Conservation (phyloP, 2,797 vertebrate species). For the Micromesistius poutassou region DNA sequence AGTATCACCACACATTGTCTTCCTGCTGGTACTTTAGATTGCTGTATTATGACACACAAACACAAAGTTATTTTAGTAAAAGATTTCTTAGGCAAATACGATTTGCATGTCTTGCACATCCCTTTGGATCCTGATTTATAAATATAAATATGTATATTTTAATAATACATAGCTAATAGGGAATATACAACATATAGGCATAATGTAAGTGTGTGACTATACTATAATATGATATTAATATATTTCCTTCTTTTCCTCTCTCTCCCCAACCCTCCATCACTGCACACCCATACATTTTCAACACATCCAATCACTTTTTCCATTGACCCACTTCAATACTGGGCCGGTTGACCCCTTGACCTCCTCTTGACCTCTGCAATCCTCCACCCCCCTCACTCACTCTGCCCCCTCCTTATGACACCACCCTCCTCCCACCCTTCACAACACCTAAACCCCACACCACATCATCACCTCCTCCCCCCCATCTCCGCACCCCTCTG, state of each 20-base stretch:
- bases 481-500: not conserved
- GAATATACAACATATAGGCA: not conserved
- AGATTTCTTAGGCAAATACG: too few species aligned
- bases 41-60: not conserved
- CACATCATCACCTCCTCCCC: not conserved
- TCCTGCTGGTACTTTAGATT: not conserved
- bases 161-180: not conserved
- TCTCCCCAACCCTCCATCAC: not conserved
- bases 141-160: not conserved
- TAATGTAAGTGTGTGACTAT: not conserved
- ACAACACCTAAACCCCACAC: not conserved
- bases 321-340: not conserved
- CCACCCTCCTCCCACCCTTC: not conserved
- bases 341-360: not conserved
- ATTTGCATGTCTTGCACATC: not conserved
- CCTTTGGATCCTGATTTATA: not conserved
- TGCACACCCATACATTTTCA: not conserved
- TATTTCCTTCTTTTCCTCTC: constrained; percentile 22
- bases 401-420: not conserved
- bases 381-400: not conserved
- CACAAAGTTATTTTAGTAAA: too few species aligned
- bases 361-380: not conserved
- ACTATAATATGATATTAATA: constrained; percentile 32
- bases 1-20: not conserved
- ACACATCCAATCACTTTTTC: not conserved